These are phyloP conservation scores for Forbesichthys agassizii DNA, from an alignment of 2,113 vertebrate species.

Conservation along the genomic window DNA sequence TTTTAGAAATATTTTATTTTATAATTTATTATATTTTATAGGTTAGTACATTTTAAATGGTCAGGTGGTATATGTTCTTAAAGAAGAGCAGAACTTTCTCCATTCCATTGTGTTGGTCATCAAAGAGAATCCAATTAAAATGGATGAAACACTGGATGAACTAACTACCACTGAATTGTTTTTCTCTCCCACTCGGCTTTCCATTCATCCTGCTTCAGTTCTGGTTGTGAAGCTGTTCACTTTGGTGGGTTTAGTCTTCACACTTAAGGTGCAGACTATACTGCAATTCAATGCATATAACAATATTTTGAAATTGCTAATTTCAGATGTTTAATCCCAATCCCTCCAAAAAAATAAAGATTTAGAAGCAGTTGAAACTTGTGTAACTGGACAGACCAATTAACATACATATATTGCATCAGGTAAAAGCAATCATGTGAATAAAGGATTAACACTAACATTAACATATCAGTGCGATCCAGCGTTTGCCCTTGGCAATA, in stretches of 20 bases:
- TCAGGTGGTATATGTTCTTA: slow-evolving; percentile 61
- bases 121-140: slow-evolving; percentile 76
- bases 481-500: slow-evolving; percentile 35
- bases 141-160: slow-evolving; percentile 48
- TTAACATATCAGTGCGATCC: not conserved
- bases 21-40: too few species aligned
- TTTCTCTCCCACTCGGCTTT: slow-evolving; percentile 33
- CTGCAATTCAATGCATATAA: too few species aligned
- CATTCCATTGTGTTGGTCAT: slow-evolving; percentile 62
- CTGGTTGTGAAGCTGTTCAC: slow-evolving; percentile 44
- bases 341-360: not conserved
- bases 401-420: not conserved
- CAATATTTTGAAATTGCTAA: too few species aligned
- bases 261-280: too few species aligned
- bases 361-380: not conserved
- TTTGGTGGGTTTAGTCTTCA: not conserved
- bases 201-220: slow-evolving; percentile 40
- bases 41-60: slow-evolving; percentile 39
- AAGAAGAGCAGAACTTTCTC: slow-evolving; percentile 44
- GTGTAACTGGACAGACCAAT: not conserved
- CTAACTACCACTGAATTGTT: slow-evolving; percentile 53
- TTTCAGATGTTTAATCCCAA: too few species aligned
- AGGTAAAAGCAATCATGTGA: not conserved
- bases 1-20: too few species aligned
- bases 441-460: not conserved